Evolutionary conservation across 2,888 invertebrate genomes (phyloP).

Genomic region (Chydorus sphaericus): DNA sequence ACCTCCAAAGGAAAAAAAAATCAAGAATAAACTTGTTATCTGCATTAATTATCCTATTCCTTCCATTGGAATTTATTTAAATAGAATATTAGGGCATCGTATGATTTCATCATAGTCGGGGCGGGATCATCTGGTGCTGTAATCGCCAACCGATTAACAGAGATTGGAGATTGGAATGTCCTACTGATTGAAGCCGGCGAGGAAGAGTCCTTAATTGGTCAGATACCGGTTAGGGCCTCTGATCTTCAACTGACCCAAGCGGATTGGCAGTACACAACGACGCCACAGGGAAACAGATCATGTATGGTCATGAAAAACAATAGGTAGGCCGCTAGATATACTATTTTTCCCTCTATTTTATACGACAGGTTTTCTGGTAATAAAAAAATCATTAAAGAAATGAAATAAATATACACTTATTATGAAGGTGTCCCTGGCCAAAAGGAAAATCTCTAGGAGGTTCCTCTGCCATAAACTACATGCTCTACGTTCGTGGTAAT

Average conservation of each 20-base stretch:
- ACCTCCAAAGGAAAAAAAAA: too few species aligned
- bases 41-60: too few species aligned
- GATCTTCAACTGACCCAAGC: conserved; percentile 52
- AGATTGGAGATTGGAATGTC: conserved; percentile 47
- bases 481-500: conserved; percentile 79
- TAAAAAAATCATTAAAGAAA: neutral
- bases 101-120: conserved; percentile 61
- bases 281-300: conserved; percentile 39
- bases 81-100: too few species aligned
- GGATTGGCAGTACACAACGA: conserved; percentile 70
- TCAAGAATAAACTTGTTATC: too few species aligned
- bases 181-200: conserved; percentile 5
- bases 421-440: conserved; percentile 75
- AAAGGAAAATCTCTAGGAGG: conserved; percentile 79
- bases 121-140: conserved; percentile 68
- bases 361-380: too few species aligned
- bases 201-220: conserved; percentile 28
- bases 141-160: conserved; percentile 54
- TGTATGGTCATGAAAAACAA: conserved; percentile 4
- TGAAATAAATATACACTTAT: too few species aligned
- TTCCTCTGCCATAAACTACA: conserved; percentile 75
- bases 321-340: neutral
- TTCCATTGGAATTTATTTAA: too few species aligned
- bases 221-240: conserved; percentile 51
- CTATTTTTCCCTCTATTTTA: neutral